These are phyloP conservation scores for Myathropa florea DNA, from an alignment of 2,888 invertebrate species.

Conservation along the genomic window DNA sequence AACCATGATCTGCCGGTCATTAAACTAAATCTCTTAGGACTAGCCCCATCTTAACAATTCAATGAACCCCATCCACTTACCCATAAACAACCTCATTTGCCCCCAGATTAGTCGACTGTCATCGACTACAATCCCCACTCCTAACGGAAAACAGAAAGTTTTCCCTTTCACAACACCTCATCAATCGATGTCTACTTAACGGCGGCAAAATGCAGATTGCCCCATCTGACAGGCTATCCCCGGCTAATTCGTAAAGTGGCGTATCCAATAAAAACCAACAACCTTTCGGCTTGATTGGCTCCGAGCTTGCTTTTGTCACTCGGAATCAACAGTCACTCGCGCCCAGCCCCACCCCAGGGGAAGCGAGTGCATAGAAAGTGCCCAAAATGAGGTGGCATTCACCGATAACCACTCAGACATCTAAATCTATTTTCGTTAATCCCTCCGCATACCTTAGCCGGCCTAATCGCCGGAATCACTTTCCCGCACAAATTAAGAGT, in stretches of 20 bases:
- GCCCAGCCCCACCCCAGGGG: background rate
- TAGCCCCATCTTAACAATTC: background rate
- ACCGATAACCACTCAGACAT: conserved; percentile 4
- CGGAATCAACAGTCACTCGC: conserved; percentile 26
- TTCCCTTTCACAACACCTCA: background rate
- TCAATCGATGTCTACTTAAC: background rate
- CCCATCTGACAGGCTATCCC: background rate
- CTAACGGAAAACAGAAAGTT: background rate
- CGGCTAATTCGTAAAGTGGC: conserved; percentile 63
- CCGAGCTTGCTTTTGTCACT: conserved; percentile 34
- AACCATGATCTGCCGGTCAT: too few species aligned
- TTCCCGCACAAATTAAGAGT: background rate
- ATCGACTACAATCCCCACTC: background rate
- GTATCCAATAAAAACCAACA: conserved; percentile 57
- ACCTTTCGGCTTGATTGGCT: conserved; percentile 23
- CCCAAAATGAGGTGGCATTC: background rate
- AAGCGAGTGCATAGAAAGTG: conserved; percentile 34
- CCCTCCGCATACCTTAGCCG: conserved; percentile 31
- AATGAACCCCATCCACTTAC: background rate
- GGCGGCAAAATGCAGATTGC: conserved; percentile 11
- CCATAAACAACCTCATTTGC: background rate
- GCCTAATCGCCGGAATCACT: conserved; percentile 34
- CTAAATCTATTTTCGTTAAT: conserved; percentile 49
- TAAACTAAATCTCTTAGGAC: background rate
- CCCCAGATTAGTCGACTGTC: background rate